Conservation (phyloP, 2,888 invertebrate species). For the Caprella mutica region DNA sequence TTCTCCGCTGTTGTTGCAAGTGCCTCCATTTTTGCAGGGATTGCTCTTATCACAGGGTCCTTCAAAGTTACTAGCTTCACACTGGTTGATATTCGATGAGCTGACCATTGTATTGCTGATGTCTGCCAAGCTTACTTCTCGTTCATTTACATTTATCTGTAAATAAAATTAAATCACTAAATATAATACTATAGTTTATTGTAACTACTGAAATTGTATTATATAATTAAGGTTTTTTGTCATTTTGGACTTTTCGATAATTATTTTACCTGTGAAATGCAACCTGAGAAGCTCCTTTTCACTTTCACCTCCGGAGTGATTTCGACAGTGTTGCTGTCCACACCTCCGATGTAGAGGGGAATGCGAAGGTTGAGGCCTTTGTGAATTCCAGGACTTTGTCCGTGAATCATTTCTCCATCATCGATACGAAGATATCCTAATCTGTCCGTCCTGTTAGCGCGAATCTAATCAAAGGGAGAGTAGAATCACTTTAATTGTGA, state of each 20-base stretch:
- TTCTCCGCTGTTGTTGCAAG: slow-evolving; percentile 46
- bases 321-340: slow-evolving; percentile 55
- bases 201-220: no score
- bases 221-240: no score
- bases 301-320: slow-evolving; percentile 64
- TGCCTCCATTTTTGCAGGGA: slow-evolving; percentile 70
- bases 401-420: slow-evolving; percentile 53
- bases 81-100: slow-evolving; percentile 70
- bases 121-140: slow-evolving; percentile 56
- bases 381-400: slow-evolving; percentile 51
- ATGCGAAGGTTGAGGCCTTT: slow-evolving; percentile 62
- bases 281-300: slow-evolving; percentile 68
- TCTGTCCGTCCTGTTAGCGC: slow-evolving; percentile 54
- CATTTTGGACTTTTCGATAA: no score
- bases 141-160: slow-evolving; percentile 57
- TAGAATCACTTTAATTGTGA: no score
- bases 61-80: slow-evolving; percentile 46
- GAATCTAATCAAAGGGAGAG: slow-evolving; percentile 16
- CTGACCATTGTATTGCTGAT: slow-evolving; percentile 61
- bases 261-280: slow-evolving; percentile 73
- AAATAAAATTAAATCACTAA: no score
- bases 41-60: slow-evolving; percentile 52
- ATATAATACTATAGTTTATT: no score
- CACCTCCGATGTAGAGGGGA: slow-evolving; percentile 78
- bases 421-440: slow-evolving; percentile 64